These are phyloP conservation scores for Haemorhous mexicanus DNA, from an alignment of 2,113 vertebrate genomes.

Conservation along the genomic window DNA sequence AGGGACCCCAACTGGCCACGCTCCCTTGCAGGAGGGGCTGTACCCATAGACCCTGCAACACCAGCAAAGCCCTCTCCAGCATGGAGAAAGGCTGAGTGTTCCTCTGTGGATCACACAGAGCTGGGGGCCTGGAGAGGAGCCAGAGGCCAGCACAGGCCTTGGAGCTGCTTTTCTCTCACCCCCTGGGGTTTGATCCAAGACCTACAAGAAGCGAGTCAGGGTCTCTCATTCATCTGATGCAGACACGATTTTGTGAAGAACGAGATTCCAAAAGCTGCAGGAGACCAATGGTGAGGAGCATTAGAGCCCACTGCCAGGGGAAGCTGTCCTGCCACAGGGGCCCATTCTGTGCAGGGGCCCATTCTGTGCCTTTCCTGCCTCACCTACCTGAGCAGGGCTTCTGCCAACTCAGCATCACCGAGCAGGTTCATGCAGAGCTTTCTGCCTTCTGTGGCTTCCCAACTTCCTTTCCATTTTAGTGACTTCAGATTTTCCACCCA, in stretches of 20 bases:
- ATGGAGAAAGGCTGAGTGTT: not conserved
- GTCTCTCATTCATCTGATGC: not conserved
- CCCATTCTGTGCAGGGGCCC: rapidly evolving
- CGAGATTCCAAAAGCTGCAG: not conserved
- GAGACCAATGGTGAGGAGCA: rapidly evolving
- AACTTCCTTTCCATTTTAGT: not conserved
- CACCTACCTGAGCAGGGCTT: not conserved
- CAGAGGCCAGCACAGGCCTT: not conserved
- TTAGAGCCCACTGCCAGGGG: rapidly evolving
- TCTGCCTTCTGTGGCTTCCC: not conserved
- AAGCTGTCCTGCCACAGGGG: not conserved
- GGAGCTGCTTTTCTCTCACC: not conserved
- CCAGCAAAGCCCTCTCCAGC: not conserved
- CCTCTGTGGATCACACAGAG: not conserved
- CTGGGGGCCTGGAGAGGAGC: not conserved
- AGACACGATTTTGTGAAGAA: rapidly evolving
- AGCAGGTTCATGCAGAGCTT: not conserved
- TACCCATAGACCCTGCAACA: not conserved
- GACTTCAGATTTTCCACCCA: conserved; percentile 10
- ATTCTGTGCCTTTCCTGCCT: not conserved
- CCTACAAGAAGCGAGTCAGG: not conserved
- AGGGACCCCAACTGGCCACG: not conserved
- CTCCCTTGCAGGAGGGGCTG: not conserved
- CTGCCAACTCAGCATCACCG: rapidly evolving
- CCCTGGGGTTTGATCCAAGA: not conserved